Base-by-base conservation (phyloP, 2,888 invertebrate genomes). In the Drosophila kuntzei region DNA sequence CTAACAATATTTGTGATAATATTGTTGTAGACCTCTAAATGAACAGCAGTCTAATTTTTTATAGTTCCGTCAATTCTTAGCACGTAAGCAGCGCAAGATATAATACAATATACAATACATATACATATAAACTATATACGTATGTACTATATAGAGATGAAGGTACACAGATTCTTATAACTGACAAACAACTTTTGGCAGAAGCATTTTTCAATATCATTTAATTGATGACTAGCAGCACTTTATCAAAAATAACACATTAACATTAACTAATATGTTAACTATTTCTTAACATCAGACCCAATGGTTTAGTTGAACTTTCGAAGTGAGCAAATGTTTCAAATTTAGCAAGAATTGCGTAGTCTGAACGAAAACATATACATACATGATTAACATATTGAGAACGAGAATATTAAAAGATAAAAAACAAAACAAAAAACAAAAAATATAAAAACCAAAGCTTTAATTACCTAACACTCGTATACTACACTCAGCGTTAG, bases 31-130 rank as follows among this genome's bases (percentile, higher is more conserved):
- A 68, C 32, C 66, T 51, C 44, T 20, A 63, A 63, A 27, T 39
- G 18, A 70, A 71, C 34, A 63, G 36, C 71, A 61, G 59, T 69
- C 71, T 65, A 66, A 70, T 62, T 70, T 88, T 80, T 71, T 81
- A 69, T 71, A 83, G 82, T 83, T 83, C 76, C 71, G 84, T 87
- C 89, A 85, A 89, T 89, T 87, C 71, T 76, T 85, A 84, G 84
- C 70, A 75, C 16, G 50, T 89, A 89, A 85, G 85, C 72, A 67
- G 55, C 66, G 74, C 68, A 69, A 72, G 76, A 78, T 70, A 70
- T 54, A 78, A 71, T 50, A 79, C 57, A 63, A 72, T 58, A 41
- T 34, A 59, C 39, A 50, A 51, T 51, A 43, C 22, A 51, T 34
- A 51, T 16, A 53, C 12, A 58, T 9, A 22, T n/a, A n/a, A 18